Evolutionary conservation across 2,888 invertebrate genomes (phyloP), one percentile per base, ranked within the genome.

Genomic region (Embidobia sp.): DNA sequence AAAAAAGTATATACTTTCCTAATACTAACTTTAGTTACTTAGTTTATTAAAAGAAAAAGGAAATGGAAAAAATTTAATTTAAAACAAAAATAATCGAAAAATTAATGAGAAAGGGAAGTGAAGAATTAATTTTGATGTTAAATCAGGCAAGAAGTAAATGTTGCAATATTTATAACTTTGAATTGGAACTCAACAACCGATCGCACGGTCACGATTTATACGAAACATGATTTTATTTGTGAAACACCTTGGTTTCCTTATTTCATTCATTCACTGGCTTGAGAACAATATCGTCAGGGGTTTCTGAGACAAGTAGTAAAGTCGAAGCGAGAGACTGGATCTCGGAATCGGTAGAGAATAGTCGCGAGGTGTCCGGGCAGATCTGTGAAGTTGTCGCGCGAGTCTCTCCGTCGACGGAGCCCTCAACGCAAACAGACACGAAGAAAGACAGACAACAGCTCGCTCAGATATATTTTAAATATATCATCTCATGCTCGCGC

Each of bases 201-300:
- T 7, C 27, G 10, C 49, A 15, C 27, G 10, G 16, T 33, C 48
- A 31, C 33, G 18, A 48, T 35, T 63, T 70, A 11, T 26, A 70
- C 13, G 10, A 46, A 7, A 31, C 15, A 33, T 40, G 5, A 31
- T 40, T 26, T 57, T 27, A 33, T 51, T 61, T 57, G 2, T 1
- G 2, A 16, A 26, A 22, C 7, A 18, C n/a, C 11, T 69, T 10
- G 18, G 26, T 75, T 48, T 48, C 2, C 26, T 63, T 15, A 27
- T 49, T 70, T 76, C 26, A 51, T 27, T 76, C 69, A 76, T 77
- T 77, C 72, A 77, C 72, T 77, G 77, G 66, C 69, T 77, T 72
- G 53, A 72, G 72, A 77, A 72, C 77, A 72, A 72, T 72, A 77
- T 72, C 66, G 66, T 55, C 72, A 40, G 66, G 35, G 31, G 55